Evolutionary conservation across 2,888 invertebrate genomes (phyloP).

Genomic region (Eurois occulta): DNA sequence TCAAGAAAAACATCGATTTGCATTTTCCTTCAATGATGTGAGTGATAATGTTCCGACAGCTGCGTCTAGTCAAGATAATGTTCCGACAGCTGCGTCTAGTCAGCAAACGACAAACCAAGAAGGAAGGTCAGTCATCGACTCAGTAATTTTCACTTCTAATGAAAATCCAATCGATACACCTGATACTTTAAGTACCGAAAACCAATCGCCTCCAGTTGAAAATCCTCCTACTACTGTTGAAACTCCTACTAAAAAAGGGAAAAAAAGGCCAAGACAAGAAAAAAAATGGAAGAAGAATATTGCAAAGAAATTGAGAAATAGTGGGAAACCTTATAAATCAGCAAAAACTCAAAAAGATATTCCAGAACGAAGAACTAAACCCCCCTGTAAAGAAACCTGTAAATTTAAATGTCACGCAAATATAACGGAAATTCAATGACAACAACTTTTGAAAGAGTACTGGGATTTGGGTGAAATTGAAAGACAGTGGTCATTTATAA

Average conservation of each 20-base stretch:
- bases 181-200: constrained; percentile 7
- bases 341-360: constrained; percentile 21
- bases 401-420: constrained; percentile 35
- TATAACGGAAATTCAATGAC: constrained; percentile 23
- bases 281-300: constrained; percentile 33
- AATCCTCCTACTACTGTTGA: constrained; percentile 13
- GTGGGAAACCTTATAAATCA: constrained; percentile 20
- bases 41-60: constrained; percentile 7
- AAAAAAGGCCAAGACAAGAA: constrained; percentile 12
- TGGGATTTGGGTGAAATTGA: constrained; percentile 36
- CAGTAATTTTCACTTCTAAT: constrained; percentile 2
- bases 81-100: constrained; percentile 10
- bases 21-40: constrained; percentile 14
- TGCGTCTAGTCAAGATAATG: no score
- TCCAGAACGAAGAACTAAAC: constrained; percentile 15
- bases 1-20: neutral
- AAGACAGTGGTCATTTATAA: constrained; percentile 30
- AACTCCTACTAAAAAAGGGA: neutral
- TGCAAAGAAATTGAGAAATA: constrained; percentile 27
- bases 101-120: constrained; percentile 7
- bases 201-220: constrained; percentile 6
- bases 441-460: constrained; percentile 23
- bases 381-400: constrained; percentile 33
- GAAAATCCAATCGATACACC: constrained; percentile 2
- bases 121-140: constrained; percentile 6